phyloP scores from a whole-genome alignment of 2,797 vertebrate species.

The Trematomus bernacchii region DNA sequence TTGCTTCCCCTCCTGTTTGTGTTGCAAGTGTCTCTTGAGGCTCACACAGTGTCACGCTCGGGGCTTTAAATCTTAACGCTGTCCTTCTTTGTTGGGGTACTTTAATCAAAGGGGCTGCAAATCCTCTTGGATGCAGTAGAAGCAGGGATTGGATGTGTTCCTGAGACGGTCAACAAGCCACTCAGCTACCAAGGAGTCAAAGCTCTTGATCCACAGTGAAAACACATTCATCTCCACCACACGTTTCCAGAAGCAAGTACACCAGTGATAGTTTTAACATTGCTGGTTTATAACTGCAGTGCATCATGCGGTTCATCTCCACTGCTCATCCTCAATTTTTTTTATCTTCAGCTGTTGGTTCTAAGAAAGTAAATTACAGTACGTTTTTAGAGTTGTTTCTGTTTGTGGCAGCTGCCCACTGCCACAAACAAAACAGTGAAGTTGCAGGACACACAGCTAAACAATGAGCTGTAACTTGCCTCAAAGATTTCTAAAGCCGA shows the following conservation, averaged over 20 bases:
- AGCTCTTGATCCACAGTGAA: slow-evolving; percentile 42
- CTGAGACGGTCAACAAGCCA: slow-evolving; percentile 55
- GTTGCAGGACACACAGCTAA: not conserved
- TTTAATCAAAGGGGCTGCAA: slow-evolving; percentile 50
- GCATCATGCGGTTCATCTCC: not conserved
- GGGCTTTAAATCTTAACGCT: slow-evolving; percentile 50
- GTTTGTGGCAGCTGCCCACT: not conserved
- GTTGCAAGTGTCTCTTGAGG: slow-evolving; percentile 61
- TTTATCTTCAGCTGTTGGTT: not conserved
- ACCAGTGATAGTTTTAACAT: not conserved
- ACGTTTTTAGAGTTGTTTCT: not conserved
- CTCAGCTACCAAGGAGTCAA: slow-evolving; percentile 41
- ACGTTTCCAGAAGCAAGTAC: not conserved
- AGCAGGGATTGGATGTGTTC: slow-evolving; percentile 50
- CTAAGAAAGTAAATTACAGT: not conserved
- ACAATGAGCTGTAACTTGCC: not conserved
- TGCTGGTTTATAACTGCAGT: not conserved
- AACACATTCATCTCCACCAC: slow-evolving; percentile 4
- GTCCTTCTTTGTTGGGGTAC: slow-evolving; percentile 45
- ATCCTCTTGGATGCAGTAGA: slow-evolving; percentile 61
- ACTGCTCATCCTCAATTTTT: not conserved
- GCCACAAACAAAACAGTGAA: not conserved
- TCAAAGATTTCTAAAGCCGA: not conserved
- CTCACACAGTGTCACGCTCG: slow-evolving; percentile 35
- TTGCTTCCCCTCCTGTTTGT: slow-evolving; percentile 40